These are phyloP conservation scores for Acanthopagrus latus DNA, from an alignment of 2,797 vertebrate genomes.

Conservation along the genomic window DNA sequence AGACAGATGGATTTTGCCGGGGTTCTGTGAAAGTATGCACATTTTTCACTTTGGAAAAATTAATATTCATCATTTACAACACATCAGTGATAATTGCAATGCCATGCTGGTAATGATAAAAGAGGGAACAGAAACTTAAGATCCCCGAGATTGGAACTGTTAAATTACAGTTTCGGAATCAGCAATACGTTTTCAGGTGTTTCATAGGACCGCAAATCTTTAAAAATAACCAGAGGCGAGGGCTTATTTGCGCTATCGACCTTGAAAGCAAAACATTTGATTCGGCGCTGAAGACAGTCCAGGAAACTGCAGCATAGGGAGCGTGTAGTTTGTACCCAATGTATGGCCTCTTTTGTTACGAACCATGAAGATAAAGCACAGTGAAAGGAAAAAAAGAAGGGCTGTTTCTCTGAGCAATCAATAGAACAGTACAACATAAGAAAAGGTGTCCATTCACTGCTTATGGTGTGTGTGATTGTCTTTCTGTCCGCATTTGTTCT, in stretches of 20 bases:
- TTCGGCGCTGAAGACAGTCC: conserved; percentile 7
- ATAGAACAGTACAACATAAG: conserved; percentile 43
- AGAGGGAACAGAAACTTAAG: not conserved
- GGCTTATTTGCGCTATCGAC: conserved; percentile 13
- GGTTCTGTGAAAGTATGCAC: conserved; percentile 71
- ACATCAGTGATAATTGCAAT: conserved; percentile 32
- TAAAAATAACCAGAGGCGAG: conserved; percentile 1
- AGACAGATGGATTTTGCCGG: conserved; percentile 85
- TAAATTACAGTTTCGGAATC: not conserved
- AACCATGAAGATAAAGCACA: conserved; percentile 29
- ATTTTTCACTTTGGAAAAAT: conserved; percentile 77
- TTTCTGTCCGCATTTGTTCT: conserved; percentile 39
- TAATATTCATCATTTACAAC: conserved; percentile 77
- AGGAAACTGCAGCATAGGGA: conserved; percentile 1
- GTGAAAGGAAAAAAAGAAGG: conserved; percentile 29
- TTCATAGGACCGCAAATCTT: conserved; percentile 12
- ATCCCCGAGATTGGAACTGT: not conserved
- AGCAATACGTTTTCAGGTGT: not conserved
- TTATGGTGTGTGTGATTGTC: conserved; percentile 22
- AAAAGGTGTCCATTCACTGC: conserved; percentile 36
- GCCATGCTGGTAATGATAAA: conserved; percentile 26
- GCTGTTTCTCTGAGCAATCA: conserved; percentile 56
- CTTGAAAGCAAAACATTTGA: conserved; percentile 27
- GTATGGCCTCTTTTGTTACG: conserved; percentile 18
- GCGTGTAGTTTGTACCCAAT: conserved; percentile 1